phyloP scores from a whole-genome alignment of 2,888 invertebrate species.

The Yponomeuta evonymella region DNA sequence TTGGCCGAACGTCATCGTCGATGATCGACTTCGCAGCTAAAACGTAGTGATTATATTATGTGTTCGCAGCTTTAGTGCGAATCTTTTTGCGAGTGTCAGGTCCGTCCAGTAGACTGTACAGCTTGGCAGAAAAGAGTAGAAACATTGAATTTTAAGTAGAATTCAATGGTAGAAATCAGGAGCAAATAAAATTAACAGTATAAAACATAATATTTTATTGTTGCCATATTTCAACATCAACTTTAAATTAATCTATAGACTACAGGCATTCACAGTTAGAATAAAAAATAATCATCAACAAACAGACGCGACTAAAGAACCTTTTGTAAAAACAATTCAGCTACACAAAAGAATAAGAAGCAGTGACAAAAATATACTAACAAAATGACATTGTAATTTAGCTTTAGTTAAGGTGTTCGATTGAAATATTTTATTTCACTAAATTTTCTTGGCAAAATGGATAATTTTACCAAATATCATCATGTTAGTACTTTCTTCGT shows the following conservation, averaged over 20 bases:
- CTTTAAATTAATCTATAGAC: constrained; percentile 5
- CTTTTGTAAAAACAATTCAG: not conserved
- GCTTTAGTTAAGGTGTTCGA: not conserved
- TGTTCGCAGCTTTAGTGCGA: no score
- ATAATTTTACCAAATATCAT: no score
- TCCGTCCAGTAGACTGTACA: not conserved
- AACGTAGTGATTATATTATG: no score
- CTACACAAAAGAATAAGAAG: not conserved
- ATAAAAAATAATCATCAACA: not conserved
- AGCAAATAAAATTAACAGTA: not conserved
- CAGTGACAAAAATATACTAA: not conserved
- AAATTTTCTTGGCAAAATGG: no score
- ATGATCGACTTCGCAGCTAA: no score
- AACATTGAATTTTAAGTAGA: no score
- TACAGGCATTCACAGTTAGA: constrained; percentile 10
- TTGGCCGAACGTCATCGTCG: no score
- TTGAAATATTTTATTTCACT: not conserved
- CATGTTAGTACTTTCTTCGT: no score
- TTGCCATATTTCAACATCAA: constrained; percentile 3
- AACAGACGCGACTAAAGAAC: not conserved
- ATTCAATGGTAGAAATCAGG: not conserved
- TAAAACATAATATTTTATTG: not conserved
- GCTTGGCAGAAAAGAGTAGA: not conserved
- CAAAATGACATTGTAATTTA: not conserved
- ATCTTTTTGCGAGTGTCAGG: no score